Conservation (phyloP, 2,113 vertebrate species). For the Marmota flaviventris region DNA sequence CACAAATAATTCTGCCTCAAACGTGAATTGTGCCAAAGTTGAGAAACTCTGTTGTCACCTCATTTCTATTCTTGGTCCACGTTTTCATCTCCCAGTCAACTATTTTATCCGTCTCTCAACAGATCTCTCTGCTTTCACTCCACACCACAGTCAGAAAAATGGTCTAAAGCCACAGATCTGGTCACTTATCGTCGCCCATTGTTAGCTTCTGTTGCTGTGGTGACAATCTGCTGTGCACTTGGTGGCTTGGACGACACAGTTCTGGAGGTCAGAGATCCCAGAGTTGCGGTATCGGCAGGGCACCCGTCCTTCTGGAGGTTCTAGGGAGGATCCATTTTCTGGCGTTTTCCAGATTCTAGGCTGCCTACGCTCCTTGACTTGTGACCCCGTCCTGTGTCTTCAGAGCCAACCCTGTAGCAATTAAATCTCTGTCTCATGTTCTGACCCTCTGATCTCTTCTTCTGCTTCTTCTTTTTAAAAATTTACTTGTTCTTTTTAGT, state of each 20-base stretch:
- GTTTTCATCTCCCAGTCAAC: neutral
- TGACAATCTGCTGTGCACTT: no score
- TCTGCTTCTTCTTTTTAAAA: no score
- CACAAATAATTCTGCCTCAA: neutral
- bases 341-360: neutral
- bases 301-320: no score
- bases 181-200: neutral
- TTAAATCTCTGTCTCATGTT: no score
- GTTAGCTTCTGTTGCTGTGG: neutral
- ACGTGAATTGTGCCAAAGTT: rapidly evolving
- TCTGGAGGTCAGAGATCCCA: neutral
- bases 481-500: no score
- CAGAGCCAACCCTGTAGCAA: neutral
- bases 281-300: no score
- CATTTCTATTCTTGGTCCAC: neutral
- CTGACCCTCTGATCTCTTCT: no score
- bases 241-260: neutral
- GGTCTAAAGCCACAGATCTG: neutral
- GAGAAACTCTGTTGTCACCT: neutral
- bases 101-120: neutral
- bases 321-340: no score
- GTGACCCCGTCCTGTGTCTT: no score
- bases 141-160: neutral
- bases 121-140: neutral
- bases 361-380: neutral